Evolutionary conservation across 2,797 vertebrate genomes (phyloP), one percentile per base, ranked within the genome.

Genomic region (Myripristis murdjan): DNA sequence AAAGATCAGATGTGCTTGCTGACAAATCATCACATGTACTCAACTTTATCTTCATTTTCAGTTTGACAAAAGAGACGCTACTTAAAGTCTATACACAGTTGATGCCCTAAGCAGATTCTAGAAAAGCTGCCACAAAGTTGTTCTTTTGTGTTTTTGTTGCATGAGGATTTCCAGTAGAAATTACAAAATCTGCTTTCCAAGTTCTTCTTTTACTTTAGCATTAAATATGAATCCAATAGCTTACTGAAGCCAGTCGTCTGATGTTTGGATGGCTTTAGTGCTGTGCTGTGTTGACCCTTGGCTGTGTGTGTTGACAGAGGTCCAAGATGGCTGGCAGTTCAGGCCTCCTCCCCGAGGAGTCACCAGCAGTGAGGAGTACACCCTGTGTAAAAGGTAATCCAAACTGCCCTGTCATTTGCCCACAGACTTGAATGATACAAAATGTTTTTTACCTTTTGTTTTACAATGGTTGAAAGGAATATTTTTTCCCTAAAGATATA

Each of bases 361-460:
- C 89, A 99, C 97, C 58, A 99, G 98, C 95, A 99, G 98, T 54
- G 98, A 99, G 89, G 98, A 99, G 67, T 99, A 99, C 88, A 99
- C 98, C 0, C 94, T 99, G 64, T 99, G 98, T 93, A 99, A 99
- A 96, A 98, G 98, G 97, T 98, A 95, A 93, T 23, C 24, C 5
- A 55, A 23, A 41, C 46, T 22, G 18, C 28, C 12, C 39, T 10
- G 11, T 41, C 2, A 12, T 66, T 69, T 26, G 1, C 51, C 41
- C 12, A 73, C 12, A 26, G 6, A 1, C 46, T 1, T 16, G 12
- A 44, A 9, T 6, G 43, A 43, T 43, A 4, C 39, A 24, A 5
- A 58, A 31, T n/a, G 0, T 9, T 3, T 3, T 46, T 5, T 56
- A 0, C 14, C 37, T 39, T 11, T 35, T 63, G 1, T 18, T 20